phyloP scores from a whole-genome alignment of 1,140 invertebrate species.

The Phenacoccus solenopsis region DNA sequence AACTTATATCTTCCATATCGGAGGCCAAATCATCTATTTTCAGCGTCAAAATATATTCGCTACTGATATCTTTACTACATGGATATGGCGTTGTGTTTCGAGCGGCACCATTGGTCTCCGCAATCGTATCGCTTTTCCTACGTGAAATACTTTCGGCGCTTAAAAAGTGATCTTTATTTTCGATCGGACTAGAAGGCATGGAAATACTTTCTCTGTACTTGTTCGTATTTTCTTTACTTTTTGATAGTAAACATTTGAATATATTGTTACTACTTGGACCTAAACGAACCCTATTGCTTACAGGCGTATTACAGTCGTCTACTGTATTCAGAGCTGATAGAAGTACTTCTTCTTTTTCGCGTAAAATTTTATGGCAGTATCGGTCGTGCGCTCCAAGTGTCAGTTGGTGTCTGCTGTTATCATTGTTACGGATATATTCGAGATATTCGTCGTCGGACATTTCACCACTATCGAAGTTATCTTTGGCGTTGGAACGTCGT shows the following conservation, averaged over 20 bases:
- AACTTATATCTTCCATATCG: background rate
- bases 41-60: background rate
- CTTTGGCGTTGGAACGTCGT: background rate
- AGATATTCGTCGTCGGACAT: background rate
- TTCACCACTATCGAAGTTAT: background rate
- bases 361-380: background rate
- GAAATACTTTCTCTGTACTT: background rate
- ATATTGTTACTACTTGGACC: background rate
- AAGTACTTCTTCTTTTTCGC: background rate
- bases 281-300: background rate
- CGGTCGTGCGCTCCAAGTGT: background rate
- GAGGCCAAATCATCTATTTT: background rate
- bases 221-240: background rate
- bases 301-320: background rate
- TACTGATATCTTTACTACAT: background rate
- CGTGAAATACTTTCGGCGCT: background rate
- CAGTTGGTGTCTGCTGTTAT: background rate
- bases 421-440: background rate
- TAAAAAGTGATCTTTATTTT: background rate
- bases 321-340: background rate
- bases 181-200: background rate
- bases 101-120: background rate
- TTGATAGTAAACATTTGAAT: background rate
- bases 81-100: background rate
- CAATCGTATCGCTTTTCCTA: background rate